Conservation (phyloP, 1,140 invertebrate genomes). For the Aphelinus certus region DNA sequence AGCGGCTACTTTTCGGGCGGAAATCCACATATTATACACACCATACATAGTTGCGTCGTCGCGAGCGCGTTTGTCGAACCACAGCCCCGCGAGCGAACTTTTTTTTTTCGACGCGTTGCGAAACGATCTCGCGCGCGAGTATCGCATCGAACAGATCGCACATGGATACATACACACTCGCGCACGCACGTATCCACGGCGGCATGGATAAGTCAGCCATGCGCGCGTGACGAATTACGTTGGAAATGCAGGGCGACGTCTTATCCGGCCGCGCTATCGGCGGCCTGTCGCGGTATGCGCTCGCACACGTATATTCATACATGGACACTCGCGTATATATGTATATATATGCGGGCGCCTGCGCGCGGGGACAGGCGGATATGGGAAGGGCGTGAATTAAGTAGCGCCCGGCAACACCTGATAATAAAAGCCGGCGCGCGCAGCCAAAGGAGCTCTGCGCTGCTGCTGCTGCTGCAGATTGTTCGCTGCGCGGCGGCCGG, state of each 20-base stretch:
- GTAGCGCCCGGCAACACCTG: conserved; percentile 31
- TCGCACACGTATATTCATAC: neutral
- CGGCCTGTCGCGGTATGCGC: neutral
- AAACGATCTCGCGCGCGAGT: no score
- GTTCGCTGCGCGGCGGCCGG: neutral
- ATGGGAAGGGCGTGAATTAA: conserved; percentile 30
- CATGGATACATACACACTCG: no score
- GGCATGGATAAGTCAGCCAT: neutral
- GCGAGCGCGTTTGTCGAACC: no score
- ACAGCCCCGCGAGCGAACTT: neutral
- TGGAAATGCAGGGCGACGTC: conserved; percentile 17
- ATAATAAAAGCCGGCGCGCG: conserved; percentile 20
- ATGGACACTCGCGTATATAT: neutral
- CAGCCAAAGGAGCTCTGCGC: no score
- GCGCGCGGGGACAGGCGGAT: conserved; percentile 5
- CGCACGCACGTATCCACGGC: neutral
- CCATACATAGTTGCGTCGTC: no score
- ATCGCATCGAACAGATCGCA: no score
- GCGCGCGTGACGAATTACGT: conserved; percentile 28
- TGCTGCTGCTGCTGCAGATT: neutral
- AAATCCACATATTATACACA: no score
- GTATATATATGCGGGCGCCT: no score
- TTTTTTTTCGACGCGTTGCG: no score
- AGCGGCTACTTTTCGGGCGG: no score
- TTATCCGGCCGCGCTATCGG: conserved; percentile 31